Base-by-base conservation (phyloP, 1,140 invertebrate genomes). In the Kradibia gibbosae region DNA sequence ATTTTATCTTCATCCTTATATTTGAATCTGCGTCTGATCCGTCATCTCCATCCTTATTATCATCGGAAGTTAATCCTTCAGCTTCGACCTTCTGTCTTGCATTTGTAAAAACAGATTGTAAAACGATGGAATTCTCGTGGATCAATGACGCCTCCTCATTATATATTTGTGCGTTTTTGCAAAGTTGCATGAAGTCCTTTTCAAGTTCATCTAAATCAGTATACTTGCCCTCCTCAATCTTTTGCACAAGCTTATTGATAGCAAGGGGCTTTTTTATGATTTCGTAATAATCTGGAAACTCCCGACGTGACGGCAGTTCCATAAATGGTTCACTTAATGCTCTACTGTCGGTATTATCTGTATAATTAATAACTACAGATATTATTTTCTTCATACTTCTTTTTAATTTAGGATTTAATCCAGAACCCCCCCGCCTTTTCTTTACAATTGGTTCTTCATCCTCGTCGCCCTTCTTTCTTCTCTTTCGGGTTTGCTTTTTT, bases 61-160 rank as follows among this genome's bases (percentile, higher is more conserved):
- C 90, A 48, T 94, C 93, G 0, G 93, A 93, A 83, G 91, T 92
- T 78, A 91, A 91, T 71, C 89, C 91, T 50, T 95, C 95, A 65
- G 94, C 93, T 86, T 96, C 95, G 17, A 96, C 86, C 60, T 94
- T 92, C 84, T 96, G 94, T 78, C 94, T 91, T 2, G 96, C 95
- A 87, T 94, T 95, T 0, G 94, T 95, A 86, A 98, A 98, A 3
- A 96, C 94, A 48, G 95, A 95, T 86, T 98, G 96, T 74, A 99
- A 91, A 13, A 98, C 96, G 83, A 99, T 98, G 0, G 97, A 98
- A 88, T 99, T 98, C 88, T 98, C 96, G 91, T 99, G 98, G 85
- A 99, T 99, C 5, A 98, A 91, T 0, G 98, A 99, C n/a, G 95
- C 95, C 90, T 99, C 98, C 87, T 99, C 96, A 88, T 99, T 99